phyloP scores from a whole-genome alignment of 2,797 vertebrate species.

The Enteromius mattozi region DNA sequence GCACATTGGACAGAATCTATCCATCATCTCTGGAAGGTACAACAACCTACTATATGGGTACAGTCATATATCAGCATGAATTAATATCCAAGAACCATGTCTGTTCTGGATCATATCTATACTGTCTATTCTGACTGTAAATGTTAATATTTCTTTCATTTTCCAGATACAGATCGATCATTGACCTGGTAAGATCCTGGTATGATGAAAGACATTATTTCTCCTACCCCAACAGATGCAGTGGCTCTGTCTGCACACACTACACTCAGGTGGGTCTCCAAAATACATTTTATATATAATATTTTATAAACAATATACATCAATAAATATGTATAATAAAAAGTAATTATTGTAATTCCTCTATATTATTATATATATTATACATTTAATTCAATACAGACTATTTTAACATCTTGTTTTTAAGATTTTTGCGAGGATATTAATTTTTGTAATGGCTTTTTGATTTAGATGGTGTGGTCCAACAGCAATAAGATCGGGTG shows the following conservation, averaged over 20 bases:
- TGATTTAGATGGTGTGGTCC: constrained; percentile 91
- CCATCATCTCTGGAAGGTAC: constrained; percentile 86
- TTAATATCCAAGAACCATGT: not conserved
- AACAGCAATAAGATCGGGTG: constrained; percentile 87
- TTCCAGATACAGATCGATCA: constrained; percentile 80
- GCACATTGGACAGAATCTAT: constrained; percentile 88
- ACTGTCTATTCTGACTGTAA: not conserved
- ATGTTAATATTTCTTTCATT: not conserved
- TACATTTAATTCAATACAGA: not conserved
- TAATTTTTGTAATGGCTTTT: not conserved
- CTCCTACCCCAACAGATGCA: constrained; percentile 84
- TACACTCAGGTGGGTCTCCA: constrained; percentile 85
- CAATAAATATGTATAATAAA: not conserved
- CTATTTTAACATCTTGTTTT: not conserved
- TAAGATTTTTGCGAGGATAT: not conserved
- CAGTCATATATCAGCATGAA: not conserved
- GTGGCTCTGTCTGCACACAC: constrained; percentile 84
- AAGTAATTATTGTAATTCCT: not conserved
- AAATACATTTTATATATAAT: not conserved
- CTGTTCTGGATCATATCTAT: not conserved
- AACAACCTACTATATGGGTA: not conserved
- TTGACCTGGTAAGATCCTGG: constrained; percentile 86
- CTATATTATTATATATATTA: too few relatives aligned
- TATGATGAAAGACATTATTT: constrained; percentile 84
- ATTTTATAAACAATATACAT: not conserved